Conservation (phyloP, 2,888 invertebrate species). For the Alloscopus bannaensis region DNA sequence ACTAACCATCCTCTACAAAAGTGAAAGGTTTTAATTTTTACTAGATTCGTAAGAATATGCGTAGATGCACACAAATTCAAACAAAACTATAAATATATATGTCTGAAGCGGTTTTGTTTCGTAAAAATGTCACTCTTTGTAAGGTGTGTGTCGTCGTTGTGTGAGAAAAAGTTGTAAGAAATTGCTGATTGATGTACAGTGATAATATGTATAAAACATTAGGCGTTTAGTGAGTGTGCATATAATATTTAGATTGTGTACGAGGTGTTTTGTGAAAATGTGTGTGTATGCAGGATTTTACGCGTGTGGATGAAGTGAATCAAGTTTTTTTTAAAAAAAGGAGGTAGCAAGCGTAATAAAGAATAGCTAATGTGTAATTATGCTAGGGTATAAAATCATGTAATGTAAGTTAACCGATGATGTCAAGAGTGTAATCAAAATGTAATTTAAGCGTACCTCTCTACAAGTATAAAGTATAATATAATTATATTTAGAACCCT, state of each 20-base stretch:
- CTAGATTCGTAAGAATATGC: no score
- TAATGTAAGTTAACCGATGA: background rate
- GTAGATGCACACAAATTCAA: no score
- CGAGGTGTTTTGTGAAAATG: background rate
- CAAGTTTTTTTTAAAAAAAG: background rate
- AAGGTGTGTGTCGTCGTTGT: no score
- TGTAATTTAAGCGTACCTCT: constrained; percentile 3
- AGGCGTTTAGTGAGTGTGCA: background rate
- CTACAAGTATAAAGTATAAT: background rate
- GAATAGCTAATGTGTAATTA: no score
- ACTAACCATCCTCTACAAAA: no score
- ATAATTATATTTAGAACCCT: background rate
- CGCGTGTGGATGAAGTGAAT: background rate
- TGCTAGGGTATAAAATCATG: background rate
- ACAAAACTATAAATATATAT: no score
- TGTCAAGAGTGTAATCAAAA: constrained; percentile 1
- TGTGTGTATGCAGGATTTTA: background rate
- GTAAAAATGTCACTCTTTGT: no score
- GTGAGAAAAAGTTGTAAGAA: background rate
- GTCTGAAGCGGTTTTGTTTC: no score
- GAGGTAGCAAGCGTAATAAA: background rate
- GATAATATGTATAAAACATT: background rate
- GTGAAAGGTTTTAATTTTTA: no score
- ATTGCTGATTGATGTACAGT: constrained; percentile 6
- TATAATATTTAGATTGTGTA: background rate